Evolutionary conservation across 2,797 vertebrate species (phyloP).

Genomic region (Notoglanidium macrostoma): DNA sequence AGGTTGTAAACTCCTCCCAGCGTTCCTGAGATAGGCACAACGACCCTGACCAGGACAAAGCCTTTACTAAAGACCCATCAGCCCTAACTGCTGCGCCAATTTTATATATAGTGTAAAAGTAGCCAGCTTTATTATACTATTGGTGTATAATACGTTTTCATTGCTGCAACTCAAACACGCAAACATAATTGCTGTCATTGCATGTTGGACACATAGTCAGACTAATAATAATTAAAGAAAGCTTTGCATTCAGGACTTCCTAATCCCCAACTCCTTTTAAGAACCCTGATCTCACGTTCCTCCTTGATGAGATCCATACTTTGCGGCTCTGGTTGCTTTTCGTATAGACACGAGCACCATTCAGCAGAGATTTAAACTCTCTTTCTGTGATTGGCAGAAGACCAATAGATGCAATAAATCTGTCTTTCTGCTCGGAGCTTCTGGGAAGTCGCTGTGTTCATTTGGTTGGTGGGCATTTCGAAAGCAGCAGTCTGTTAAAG

Average conservation of each 20-base stretch:
- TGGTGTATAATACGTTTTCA: not conserved
- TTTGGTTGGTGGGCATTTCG: not conserved
- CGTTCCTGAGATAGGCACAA: not conserved
- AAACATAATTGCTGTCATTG: not conserved
- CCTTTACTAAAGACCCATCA: too few species aligned
- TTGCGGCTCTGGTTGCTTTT: not conserved
- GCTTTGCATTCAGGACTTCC: not conserved
- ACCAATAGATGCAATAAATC: constrained; percentile 22
- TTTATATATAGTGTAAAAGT: not conserved
- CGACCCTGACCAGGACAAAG: not conserved
- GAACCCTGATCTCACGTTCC: not conserved
- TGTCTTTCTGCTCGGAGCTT: constrained; percentile 5
- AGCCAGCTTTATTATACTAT: not conserved
- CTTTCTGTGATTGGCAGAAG: constrained; percentile 11
- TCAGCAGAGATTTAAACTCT: constrained; percentile 17
- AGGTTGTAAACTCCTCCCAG: not conserved
- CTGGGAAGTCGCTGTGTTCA: constrained; percentile 8
- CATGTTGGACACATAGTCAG: not conserved
- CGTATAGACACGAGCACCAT: not conserved
- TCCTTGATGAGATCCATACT: not conserved
- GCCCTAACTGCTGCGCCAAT: not conserved
- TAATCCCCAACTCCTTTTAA: not conserved
- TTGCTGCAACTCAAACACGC: not conserved
- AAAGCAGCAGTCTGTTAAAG: constrained; percentile 9
- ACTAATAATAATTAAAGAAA: not conserved